Evolutionary conservation across 2,797 vertebrate genomes (phyloP), one percentile per base, ranked within the genome.

Genomic region (Anableps anableps): DNA sequence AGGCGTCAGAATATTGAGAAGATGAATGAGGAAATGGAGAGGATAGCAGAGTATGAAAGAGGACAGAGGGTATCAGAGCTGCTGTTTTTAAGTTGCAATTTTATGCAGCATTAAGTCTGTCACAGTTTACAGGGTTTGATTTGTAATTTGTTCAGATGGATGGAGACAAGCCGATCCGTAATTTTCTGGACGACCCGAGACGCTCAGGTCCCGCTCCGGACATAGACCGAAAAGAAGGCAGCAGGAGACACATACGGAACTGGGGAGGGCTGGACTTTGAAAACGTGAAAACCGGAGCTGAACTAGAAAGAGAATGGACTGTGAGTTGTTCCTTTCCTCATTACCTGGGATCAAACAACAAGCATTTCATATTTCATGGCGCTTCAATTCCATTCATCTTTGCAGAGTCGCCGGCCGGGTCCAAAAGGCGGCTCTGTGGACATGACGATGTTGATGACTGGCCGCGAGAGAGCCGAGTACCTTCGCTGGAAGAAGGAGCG

Each of bases 21-120:
- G 91, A 98, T 99, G 97, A 98, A 98, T 0, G 97, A 98, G 83
- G 98, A 98, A 88, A 98, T 98, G 98, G 97, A 97, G 92, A 96
- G 94, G 89, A 98, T 98, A 4, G 97, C 97, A 0, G 97, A 98
- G 84, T 99, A 98, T 0, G 98, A 99, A 87, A 90, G 97, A 83
- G 96, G 96, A 90, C 97, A 97, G 90, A 92, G 95, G 95, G 98
- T 98, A 88, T 26, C 47, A 73, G 55, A 77, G 29, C n/a, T 6
- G 1, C 53, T 21, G 48, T 14, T 81, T 55, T 29, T 34, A 19
- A 19, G 29, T 14, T 75, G 1, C 10, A 1, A 26, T 10, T 72
- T 51, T 7, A 51, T 34, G 7, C 17, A 8, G 14, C 3, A 8
- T 70, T 43, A 43, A 70, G n/a, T n/a, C 11, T 29, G 55, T 45